These are phyloP conservation scores for Pseudochirops corinnae DNA, from an alignment of 2,797 vertebrate genomes.

Conservation along the genomic window DNA sequence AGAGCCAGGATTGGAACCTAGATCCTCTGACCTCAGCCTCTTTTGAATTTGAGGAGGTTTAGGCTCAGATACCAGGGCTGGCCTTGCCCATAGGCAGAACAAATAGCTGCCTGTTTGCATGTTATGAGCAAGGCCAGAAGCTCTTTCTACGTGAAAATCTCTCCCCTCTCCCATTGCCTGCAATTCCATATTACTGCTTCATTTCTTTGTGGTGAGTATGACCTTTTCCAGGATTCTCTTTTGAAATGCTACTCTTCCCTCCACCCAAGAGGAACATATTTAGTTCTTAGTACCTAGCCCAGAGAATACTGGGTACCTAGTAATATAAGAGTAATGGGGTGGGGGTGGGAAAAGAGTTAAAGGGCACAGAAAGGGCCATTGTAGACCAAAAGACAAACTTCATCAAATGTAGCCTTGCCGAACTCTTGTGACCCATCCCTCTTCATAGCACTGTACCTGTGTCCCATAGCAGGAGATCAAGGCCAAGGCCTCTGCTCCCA, in stretches of 20 bases:
- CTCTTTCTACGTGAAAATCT: neutral
- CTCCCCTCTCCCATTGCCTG: neutral
- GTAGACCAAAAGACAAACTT: neutral
- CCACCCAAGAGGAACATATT: neutral
- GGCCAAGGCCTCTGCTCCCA: neutral
- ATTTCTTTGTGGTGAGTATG: neutral
- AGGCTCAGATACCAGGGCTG: neutral
- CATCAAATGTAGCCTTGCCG: neutral
- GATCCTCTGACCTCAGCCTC: neutral
- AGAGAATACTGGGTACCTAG: neutral
- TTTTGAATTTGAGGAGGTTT: neutral
- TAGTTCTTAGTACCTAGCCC: neutral
- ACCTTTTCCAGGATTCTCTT: neutral
- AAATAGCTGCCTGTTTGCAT: neutral
- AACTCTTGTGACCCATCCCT: neutral
- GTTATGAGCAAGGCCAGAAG: neutral
- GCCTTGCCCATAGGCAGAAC: neutral
- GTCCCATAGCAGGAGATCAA: neutral
- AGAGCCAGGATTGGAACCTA: conserved; percentile 1
- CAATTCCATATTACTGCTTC: neutral
- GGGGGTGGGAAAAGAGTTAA: neutral
- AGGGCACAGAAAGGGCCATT: neutral
- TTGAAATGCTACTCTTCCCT: neutral
- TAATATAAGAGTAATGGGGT: neutral
- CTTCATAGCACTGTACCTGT: neutral